Evolutionary conservation across 2,797 vertebrate genomes (phyloP), one percentile per base, ranked within the genome.

Genomic region (Sebastes steindachneri): DNA sequence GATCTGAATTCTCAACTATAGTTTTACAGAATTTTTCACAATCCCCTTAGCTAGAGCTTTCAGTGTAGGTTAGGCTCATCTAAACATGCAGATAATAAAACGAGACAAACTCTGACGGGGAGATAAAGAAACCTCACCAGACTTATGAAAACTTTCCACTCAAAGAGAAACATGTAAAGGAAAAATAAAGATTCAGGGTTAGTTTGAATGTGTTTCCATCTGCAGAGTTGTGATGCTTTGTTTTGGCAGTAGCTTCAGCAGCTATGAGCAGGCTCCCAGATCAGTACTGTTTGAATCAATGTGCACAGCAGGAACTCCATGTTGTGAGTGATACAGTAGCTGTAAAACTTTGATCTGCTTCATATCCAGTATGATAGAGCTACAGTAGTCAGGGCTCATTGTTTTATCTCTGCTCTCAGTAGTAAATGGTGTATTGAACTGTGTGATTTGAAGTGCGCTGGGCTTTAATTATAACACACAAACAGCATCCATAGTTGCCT

Each of bases 291-390:
- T 68, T 29, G 45, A 75, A 41, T 87, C 71, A 15, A 51, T 57
- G 53, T 26, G 26, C 66, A 1, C 84, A 57, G 74, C 84, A 81
- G 79, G 83, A 73, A 3, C 19, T 73, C 25, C 11, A 5, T 63
- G 75, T 76, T 80, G 60, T 19, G 19, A 80, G 64, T 23, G 41
- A 67, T 35, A n/a, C 57, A 54, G 63, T 7, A 6, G 35, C 79
- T 77, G 65, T 63, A 67, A 66, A 77, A 77, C 67, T 73, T 73
- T 80, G 65, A 86, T 88, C 58, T 60, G 62, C 77, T 58, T 63
- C 65, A 19, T 7, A 60, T 64, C 60, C 31, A 31, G 33, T 9
- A 9, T 62, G 65, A 71, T 12, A 55, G 63, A 73, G 63, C 68
- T 45, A 45, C 41, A 45, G 41, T 3, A 41, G 45, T 72, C 80